Percentiles rank a stretch among this genome's conserved stretches.
These are phyloP conservation scores for Ctenosaura bakeri DNA, from an alignment of 2,797 vertebrate genomes.

Conservation along the genomic window DNA sequence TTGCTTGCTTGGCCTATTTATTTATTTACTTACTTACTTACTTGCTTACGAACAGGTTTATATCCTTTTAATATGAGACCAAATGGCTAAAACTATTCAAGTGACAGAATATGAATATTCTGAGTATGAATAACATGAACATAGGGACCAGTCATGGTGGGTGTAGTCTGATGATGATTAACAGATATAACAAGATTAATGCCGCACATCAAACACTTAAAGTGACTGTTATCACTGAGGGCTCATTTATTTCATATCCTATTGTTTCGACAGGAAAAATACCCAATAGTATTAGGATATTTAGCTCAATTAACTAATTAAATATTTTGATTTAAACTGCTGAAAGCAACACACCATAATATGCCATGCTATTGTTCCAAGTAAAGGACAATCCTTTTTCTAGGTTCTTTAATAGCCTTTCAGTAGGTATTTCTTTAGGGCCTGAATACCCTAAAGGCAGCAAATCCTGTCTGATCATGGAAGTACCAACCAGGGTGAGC, in stretches of 20 bases:
- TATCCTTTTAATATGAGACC: not conserved
- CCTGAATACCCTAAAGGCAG: no score
- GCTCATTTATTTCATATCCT: conserved; percentile 1
- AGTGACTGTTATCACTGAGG: not conserved
- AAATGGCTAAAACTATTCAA: conserved; percentile 1
- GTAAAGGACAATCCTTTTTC: not conserved
- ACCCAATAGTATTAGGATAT: not conserved
- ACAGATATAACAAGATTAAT: conserved; percentile 5
- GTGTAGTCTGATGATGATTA: not conserved
- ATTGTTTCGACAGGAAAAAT: not conserved
- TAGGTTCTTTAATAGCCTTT: not conserved
- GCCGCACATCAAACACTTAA: not conserved
- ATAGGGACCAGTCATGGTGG: not conserved
- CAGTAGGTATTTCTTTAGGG: not conserved
- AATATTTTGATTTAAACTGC: not conserved
- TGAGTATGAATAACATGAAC: not conserved
- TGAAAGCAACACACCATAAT: not conserved
- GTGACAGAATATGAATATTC: not conserved
- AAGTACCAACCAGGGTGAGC: no score
- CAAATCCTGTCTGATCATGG: no score
- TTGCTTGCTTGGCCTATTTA: not conserved
- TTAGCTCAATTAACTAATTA: not conserved
- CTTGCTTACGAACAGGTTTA: no score
- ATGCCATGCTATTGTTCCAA: not conserved
- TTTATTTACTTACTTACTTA: no score